Evolutionary conservation across 2,113 vertebrate species (phyloP).

Genomic region (Zingel zingel): DNA sequence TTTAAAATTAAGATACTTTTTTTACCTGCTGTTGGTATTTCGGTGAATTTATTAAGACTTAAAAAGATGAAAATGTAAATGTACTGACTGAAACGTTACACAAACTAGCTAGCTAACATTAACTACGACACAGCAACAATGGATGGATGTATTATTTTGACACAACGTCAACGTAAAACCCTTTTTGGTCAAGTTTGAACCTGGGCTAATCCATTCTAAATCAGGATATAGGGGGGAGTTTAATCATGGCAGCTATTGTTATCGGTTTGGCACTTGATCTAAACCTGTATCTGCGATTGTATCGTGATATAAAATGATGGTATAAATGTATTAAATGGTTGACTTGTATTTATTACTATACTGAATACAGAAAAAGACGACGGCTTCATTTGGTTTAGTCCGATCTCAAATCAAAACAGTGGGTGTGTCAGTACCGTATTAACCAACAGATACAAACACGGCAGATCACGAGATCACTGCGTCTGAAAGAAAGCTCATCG

Average conservation of each 20-base stretch:
- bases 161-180: too few relatives aligned
- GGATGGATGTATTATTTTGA: too few relatives aligned
- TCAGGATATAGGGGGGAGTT: fast-evolving
- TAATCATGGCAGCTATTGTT: not conserved
- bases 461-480: not conserved
- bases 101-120: not conserved
- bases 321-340: too few relatives aligned
- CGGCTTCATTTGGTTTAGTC: constrained; percentile 40
- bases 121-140: too few relatives aligned
- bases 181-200: constrained; percentile 48
- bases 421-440: constrained; percentile 16
- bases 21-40: constrained; percentile 30
- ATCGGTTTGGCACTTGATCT: not conserved
- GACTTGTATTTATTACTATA: fast-evolving
- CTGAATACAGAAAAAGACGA: not conserved
- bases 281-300: not conserved
- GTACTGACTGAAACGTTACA: not conserved
- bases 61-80: not conserved
- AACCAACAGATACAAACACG: too few relatives aligned
- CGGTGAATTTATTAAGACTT: not conserved
- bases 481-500: not conserved
- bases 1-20: too few relatives aligned
- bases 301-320: fast-evolving
- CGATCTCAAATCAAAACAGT: constrained; percentile 73
- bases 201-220: constrained; percentile 53